A percentile compares a stretch with the other conserved stretches of the same genome.
Conservation (phyloP, 2,797 vertebrate genomes). For the Astyanax mexicanus region DNA sequence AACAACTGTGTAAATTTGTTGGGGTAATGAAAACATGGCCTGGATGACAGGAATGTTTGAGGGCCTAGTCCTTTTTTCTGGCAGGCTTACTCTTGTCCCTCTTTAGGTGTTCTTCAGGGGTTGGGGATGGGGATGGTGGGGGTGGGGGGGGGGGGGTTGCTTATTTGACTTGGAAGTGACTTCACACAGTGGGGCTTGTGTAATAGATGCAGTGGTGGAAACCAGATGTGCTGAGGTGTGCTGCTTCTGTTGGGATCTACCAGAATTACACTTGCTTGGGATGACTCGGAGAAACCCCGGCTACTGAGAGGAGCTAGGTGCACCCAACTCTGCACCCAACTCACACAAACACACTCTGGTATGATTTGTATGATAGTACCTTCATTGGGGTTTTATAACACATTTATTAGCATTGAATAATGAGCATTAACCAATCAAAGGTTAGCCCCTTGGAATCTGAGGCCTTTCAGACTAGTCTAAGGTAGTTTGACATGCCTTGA, state of each 20-base stretch:
- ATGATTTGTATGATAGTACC: no score
- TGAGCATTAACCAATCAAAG: no score
- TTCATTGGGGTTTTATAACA: no score
- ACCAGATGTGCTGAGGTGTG: conserved; percentile 76
- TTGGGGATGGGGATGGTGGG: conserved; percentile 30
- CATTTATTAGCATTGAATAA: no score
- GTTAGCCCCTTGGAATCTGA: no score
- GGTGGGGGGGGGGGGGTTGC: conserved; percentile 58
- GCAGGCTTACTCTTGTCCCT: conserved; percentile 68
- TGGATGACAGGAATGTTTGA: conserved; percentile 76
- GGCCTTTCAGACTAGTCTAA: no score
- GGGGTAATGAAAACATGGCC: conserved; percentile 88
- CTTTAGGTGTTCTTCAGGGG: conserved; percentile 73
- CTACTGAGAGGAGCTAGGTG: conserved; percentile 23
- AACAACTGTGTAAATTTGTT: conserved; percentile 87
- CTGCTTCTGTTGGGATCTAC: conserved; percentile 56
- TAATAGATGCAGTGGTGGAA: conserved; percentile 66
- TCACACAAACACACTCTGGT: not conserved
- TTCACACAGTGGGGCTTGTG: conserved; percentile 74
- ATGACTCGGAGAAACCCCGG: conserved; percentile 15
- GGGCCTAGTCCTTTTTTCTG: conserved; percentile 78
- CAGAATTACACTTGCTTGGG: conserved; percentile 33
- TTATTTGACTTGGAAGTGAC: conserved; percentile 86
- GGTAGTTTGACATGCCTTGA: no score
- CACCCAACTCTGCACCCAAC: conserved; percentile 18